These are phyloP conservation scores for Drosophila incognita DNA, from an alignment of 2,888 invertebrate species.

Conservation along the genomic window DNA sequence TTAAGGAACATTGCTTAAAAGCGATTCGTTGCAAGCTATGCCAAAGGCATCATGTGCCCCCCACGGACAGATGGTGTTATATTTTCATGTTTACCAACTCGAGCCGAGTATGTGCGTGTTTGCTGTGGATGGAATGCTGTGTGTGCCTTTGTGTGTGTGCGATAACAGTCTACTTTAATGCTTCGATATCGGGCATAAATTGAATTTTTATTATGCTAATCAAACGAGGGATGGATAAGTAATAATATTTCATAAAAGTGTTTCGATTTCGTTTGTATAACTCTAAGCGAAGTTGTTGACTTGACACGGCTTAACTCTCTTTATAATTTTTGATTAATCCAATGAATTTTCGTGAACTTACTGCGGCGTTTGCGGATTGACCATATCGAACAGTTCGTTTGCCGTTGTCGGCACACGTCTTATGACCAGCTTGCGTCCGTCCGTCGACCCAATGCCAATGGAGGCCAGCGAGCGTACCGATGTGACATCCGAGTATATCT, in stretches of 20 bases:
- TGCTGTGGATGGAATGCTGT: background rate
- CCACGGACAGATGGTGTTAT: slow-evolving; percentile 63
- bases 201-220: slow-evolving; percentile 49
- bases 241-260: background rate
- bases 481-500: slow-evolving; percentile 88
- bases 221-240: slow-evolving; percentile 30
- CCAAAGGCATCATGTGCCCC: slow-evolving; percentile 51
- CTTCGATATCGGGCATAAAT: slow-evolving; percentile 42
- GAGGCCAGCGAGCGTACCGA: slow-evolving; percentile 93
- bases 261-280: background rate
- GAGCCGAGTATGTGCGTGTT: background rate
- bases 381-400: slow-evolving; percentile 93
- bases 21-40: slow-evolving; percentile 16
- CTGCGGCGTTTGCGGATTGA: slow-evolving; percentile 92
- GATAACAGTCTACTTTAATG: slow-evolving; percentile 55
- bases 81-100: slow-evolving; percentile 56
- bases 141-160: background rate
- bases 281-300: background rate
- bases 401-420: slow-evolving; percentile 93
- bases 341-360: slow-evolving; percentile 66
- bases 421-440: slow-evolving; percentile 94
- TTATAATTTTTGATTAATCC: background rate
- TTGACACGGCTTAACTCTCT: background rate
- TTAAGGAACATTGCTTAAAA: slow-evolving; percentile 73
- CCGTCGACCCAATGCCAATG: slow-evolving; percentile 95